These are phyloP conservation scores for Drosophila lacteicornis DNA, from an alignment of 1,140 invertebrate genomes.

Conservation along the genomic window DNA sequence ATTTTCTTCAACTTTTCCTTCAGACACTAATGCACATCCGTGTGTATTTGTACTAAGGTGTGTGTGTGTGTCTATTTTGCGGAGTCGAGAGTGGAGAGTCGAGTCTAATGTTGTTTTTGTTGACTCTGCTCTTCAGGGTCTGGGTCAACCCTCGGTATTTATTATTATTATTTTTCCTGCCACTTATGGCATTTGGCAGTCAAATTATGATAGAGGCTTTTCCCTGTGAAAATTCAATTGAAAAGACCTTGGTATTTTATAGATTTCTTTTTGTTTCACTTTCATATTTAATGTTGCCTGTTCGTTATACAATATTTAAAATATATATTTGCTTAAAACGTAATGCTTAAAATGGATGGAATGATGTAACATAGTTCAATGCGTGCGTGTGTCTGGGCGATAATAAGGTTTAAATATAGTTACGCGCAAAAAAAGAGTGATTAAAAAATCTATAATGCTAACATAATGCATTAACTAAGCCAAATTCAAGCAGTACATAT, in stretches of 20 bases:
- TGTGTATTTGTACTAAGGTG: not conserved
- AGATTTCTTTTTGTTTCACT: slow-evolving; percentile 5
- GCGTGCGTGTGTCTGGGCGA: slow-evolving; percentile 16
- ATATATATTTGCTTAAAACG: slow-evolving; percentile 28
- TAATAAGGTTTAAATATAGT: slow-evolving; percentile 16
- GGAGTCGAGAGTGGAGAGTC: slow-evolving; percentile 25
- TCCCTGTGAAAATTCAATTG: slow-evolving; percentile 7
- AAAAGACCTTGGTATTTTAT: not conserved
- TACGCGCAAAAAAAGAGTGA: slow-evolving; percentile 8
- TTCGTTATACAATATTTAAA: slow-evolving; percentile 37
- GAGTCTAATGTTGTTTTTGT: slow-evolving; percentile 54
- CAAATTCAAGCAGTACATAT: not conserved
- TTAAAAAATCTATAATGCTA: slow-evolving; percentile 6
- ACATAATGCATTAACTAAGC: slow-evolving; percentile 11
- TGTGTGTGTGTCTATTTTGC: slow-evolving; percentile 41
- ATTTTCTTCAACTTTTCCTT: slow-evolving; percentile 17
- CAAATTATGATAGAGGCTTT: slow-evolving; percentile 9
- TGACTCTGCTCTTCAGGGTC: slow-evolving; percentile 42
- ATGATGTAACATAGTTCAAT: slow-evolving; percentile 46
- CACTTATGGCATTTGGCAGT: slow-evolving; percentile 37
- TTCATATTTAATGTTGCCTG: slow-evolving; percentile 15
- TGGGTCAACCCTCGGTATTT: slow-evolving; percentile 7
- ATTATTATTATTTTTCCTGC: slow-evolving; percentile 48
- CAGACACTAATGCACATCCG: not conserved
- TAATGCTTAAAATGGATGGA: slow-evolving; percentile 47